Conservation (phyloP, 2,797 vertebrate genomes). For the Sternotherus odoratus region DNA sequence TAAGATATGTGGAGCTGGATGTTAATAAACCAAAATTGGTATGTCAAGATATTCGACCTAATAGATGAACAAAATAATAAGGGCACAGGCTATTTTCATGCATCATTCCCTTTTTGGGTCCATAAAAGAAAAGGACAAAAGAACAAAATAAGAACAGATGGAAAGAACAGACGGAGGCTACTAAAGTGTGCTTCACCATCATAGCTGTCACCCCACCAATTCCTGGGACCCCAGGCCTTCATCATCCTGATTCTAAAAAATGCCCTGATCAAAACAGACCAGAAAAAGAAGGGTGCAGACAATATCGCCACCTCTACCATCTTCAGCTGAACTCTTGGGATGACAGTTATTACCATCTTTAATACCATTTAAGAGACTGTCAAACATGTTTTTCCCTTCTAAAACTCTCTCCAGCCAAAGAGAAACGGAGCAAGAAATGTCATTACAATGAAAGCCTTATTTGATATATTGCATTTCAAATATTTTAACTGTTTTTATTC, state of each 20-base stretch:
- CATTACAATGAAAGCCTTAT: background rate
- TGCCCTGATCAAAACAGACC: background rate
- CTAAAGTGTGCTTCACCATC: background rate
- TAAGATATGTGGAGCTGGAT: background rate
- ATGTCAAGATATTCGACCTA: background rate
- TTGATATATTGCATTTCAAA: background rate
- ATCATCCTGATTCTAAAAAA: background rate
- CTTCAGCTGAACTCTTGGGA: background rate
- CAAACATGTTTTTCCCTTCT: background rate
- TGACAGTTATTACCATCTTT: background rate
- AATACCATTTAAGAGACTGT: background rate
- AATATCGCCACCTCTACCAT: background rate
- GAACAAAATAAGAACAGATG: background rate
- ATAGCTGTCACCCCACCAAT: background rate
- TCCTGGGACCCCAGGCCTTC: background rate
- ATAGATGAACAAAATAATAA: background rate
- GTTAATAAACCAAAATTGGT: background rate
- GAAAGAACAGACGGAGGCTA: background rate
- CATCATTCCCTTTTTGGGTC: background rate
- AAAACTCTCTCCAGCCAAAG: background rate
- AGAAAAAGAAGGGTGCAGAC: background rate
- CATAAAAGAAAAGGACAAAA: background rate
- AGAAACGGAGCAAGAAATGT: background rate
- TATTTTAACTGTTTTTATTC: background rate
- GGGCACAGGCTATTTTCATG: background rate